Evolutionary conservation across 2,797 vertebrate species (phyloP), one percentile per base, ranked within the genome.

Genomic region (Sebastiscus albofasciatus): DNA sequence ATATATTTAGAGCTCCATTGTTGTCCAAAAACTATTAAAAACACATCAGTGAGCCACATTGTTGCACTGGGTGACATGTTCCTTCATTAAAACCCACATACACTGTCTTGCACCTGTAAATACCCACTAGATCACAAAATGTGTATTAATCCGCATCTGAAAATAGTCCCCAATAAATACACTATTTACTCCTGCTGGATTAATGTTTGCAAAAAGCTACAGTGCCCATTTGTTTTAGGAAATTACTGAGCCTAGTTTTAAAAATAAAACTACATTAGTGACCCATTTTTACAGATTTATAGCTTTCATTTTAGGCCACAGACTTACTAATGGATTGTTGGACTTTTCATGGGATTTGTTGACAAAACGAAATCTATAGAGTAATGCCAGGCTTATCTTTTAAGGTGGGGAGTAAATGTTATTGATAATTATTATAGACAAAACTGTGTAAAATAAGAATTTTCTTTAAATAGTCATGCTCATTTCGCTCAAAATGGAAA

Each of bases 91-190:
- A 39, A 26, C 9, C 6, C 9, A 20, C 0, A 56, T 8, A 26
- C 24, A 27, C 54, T 0, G 0, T 8, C 36, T 2, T 22, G 18
- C 5, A 5, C 5, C 0, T 22, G 56, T 46, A 49, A 49, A 61
- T 12, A 31, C 34, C 2, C 0, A 20, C 11, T 29, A 34, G n/a
- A 55, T 0, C n/a, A 24, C 67, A 0, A 68, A 54, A 29, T 67
- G 18, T 31, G 42, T 49, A 31, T 58, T 42, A 31, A 22, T n/a
- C 11, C 5, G 0, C 0, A 6, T 20, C 34, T 29, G 22, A 14
- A 59, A 59, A 42, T 42, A 70, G 26, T 54, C 20, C 46, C 12
- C 12, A 36, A 27, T 10, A 39, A 70, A 58, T 18, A 20, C 42
- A 24, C 20, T n/a, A n/a, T n/a, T 14, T 26, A 39, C 8, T 54